A percentile compares a stretch with the other conserved stretches of the same genome.
Evolutionary conservation across 2,888 invertebrate genomes (phyloP).

Genomic region (Malacosoma neustria): DNA sequence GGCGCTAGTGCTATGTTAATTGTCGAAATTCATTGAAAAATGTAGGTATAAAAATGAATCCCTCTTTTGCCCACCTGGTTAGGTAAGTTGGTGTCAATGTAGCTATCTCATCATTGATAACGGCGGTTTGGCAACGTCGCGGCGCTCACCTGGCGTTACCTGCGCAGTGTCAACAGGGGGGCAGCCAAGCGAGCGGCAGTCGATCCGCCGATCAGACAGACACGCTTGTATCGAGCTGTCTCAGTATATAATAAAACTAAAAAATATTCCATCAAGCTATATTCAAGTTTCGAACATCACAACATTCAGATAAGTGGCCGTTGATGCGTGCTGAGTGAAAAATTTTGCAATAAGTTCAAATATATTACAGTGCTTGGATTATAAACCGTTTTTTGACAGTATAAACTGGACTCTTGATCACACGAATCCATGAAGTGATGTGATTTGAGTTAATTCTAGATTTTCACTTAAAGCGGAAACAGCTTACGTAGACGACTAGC

Average conservation of each 20-base stretch:
- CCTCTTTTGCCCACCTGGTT: neutral
- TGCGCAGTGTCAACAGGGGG: conserved; percentile 71
- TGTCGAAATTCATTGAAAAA: neutral
- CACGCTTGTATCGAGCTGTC: conserved; percentile 45
- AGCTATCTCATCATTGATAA: conserved; percentile 71
- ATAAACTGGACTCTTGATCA: conserved; percentile 5
- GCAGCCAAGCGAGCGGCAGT: conserved; percentile 49
- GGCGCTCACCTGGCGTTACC: conserved; percentile 68
- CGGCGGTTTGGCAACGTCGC: conserved; percentile 72
- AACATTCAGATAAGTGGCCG: conserved; percentile 18
- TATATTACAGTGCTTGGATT: neutral
- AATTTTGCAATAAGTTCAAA: conserved; percentile 5
- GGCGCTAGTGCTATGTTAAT: neutral
- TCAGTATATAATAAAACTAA: conserved; percentile 23
- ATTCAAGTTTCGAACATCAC: conserved; percentile 10
- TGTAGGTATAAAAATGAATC: neutral
- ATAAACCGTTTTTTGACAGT: conserved; percentile 26
- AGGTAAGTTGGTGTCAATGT: neutral
- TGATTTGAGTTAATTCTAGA: conserved; percentile 64
- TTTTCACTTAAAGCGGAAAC: conserved; percentile 69
- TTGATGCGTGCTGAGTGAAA: conserved; percentile 29
- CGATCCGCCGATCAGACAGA: conserved; percentile 53
- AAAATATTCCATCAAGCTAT: conserved; percentile 37
- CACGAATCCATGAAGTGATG: conserved; percentile 47
- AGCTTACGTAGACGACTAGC: conserved; percentile 68